Evolutionary conservation across 2,113 vertebrate genomes (phyloP).

Genomic region (Scartelaos histophorus): DNA sequence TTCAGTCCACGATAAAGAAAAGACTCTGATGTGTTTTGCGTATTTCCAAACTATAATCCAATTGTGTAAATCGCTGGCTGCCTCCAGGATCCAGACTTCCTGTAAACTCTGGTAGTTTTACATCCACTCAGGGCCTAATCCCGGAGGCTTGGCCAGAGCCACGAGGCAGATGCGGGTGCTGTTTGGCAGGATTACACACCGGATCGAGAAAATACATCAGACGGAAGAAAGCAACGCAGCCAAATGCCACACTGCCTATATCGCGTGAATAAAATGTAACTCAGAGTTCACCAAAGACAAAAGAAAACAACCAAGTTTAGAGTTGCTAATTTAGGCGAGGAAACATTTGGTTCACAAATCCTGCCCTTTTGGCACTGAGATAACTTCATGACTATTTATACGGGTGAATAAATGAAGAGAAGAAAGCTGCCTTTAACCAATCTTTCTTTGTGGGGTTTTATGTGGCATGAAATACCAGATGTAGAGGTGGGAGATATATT

Average conservation of each 20-base stretch:
- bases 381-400: background rate
- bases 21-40: slow-evolving; percentile 43
- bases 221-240: slow-evolving; percentile 28
- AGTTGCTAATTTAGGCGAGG: slow-evolving; percentile 4
- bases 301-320: slow-evolving; percentile 10
- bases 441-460: background rate
- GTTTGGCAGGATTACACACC: slow-evolving; percentile 66
- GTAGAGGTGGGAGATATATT: background rate
- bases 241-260: slow-evolving; percentile 34
- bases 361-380: slow-evolving; percentile 3
- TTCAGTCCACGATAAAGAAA: slow-evolving; percentile 40
- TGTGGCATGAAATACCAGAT: background rate
- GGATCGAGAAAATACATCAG: slow-evolving; percentile 65
- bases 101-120: slow-evolving; percentile 55
- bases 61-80: slow-evolving; percentile 61
- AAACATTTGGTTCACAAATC: background rate
- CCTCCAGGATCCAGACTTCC: slow-evolving; percentile 53
- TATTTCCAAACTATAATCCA: slow-evolving; percentile 55
- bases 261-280: slow-evolving; percentile 28
- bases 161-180: slow-evolving; percentile 62
- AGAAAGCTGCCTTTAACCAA: background rate
- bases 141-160: slow-evolving; percentile 51
- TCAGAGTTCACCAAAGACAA: background rate
- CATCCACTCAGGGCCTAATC: slow-evolving; percentile 64
- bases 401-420: background rate